Evolutionary conservation across 2,888 invertebrate species (phyloP).

Genomic region (Drosophila demipolita): DNA sequence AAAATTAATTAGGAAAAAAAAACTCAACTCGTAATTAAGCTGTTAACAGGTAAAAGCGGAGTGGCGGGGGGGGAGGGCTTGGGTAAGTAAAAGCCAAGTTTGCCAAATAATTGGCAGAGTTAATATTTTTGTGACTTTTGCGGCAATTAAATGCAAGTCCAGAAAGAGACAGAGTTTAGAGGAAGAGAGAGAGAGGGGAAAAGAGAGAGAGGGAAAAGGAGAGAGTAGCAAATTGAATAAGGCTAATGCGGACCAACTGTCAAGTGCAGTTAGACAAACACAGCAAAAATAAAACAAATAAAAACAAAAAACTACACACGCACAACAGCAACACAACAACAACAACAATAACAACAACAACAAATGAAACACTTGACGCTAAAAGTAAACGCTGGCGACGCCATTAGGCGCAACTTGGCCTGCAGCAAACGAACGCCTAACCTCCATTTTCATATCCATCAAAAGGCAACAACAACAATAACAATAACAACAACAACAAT

Average conservation of each 20-base stretch:
- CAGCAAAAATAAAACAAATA: constrained; percentile 47
- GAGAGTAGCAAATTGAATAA: constrained; percentile 70
- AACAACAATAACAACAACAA: constrained; percentile 37
- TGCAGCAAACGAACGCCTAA: constrained; percentile 61
- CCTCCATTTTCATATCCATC: constrained; percentile 57
- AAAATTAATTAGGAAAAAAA: neutral
- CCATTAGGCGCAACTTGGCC: constrained; percentile 76
- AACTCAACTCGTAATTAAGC: constrained; percentile 4
- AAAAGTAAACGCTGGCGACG: constrained; percentile 77
- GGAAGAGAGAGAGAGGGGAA: neutral
- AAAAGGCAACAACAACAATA: constrained; percentile 12
- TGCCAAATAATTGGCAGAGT: constrained; percentile 52
- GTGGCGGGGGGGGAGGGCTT: neutral
- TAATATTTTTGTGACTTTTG: constrained; percentile 39
- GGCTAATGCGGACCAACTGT: constrained; percentile 79
- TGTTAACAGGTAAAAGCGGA: neutral
- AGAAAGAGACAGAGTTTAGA: neutral
- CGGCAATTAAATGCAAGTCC: constrained; percentile 71
- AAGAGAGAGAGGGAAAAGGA: neutral
- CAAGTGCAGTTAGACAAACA: constrained; percentile 79
- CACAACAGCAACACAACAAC: constrained; percentile 23
- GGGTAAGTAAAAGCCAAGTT: constrained; percentile 52
- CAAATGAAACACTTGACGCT: constrained; percentile 75
- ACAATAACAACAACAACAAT: constrained; percentile 30
- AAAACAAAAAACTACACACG: constrained; percentile 16